Evolutionary conservation across 1,140 invertebrate genomes (phyloP), one percentile per base, ranked within the genome.

Genomic region (Anastrepha ludens): DNA sequence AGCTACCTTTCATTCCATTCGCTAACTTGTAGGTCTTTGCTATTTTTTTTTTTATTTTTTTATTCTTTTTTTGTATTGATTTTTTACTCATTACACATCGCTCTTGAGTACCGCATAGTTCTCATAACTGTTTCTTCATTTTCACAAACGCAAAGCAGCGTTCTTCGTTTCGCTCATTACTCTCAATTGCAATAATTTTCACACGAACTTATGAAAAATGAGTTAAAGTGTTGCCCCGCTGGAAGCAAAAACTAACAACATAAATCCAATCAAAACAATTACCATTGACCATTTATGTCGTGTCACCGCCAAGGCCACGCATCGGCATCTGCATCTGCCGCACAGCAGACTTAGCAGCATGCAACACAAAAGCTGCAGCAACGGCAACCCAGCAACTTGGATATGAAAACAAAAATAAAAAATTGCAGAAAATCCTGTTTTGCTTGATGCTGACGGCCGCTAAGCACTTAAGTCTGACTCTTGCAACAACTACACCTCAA

Each of bases 251-350:
- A 67, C 58, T 47, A 3, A 78, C 47, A 20, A 78, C 70, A 50
- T 17, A n/a, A 81, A 29, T 8, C 74, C 74, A 81, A 81, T 81
- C 74, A 81, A 81, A 81, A 81, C 74, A 81, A 81, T 81, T 55
- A 81, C n/a, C 47, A 55, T 55, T 81, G 74, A 29, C 74, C 74
- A 81, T 81, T 81, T 81, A 81, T 55, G 74, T 81, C 47, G 74
- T 81, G 74, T 81, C 74, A 81, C 47, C 20, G 74, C 47, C 74
- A 81, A 81, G 74, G 74, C 74, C 74, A 58, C 20, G 74, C 74
- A 20, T 55, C 74, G n/a, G 44, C 70, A 47, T 17, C 39, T 4
- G n/a, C 60, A 55, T 55, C 6, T 39, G 70, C 41, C 41, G 29
- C 39, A 74, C 6, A 55, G 47, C 74, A 41, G 7, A 58, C 60